Evolutionary conservation across 2,113 vertebrate genomes (phyloP), one percentile per base, ranked within the genome.

Genomic region (Dicrurus megarhynchus): DNA sequence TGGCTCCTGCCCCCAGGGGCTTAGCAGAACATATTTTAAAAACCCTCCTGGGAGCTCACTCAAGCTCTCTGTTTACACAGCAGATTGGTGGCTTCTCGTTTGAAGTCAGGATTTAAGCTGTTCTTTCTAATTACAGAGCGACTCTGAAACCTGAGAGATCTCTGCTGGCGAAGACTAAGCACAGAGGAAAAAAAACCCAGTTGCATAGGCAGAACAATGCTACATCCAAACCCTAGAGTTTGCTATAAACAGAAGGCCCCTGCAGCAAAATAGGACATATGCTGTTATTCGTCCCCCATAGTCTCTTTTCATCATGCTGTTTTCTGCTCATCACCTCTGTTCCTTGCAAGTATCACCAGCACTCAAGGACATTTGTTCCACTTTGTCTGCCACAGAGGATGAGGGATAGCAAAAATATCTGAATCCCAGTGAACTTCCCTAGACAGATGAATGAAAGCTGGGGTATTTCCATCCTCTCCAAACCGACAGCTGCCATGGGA

Each of bases 31-130:
- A 50, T 77, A 88, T 95, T 97, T 97, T 77, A 87, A 97, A 96
- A 95, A 96, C 46, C 75, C 95, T 95, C 92, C 70, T 11, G 35
- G 90, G 96, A 95, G 87, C 91, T 95, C 96, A 81, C 95, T 96
- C 90, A 90, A 83, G 71, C 56, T 92, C 89, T 95, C 90, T 97
- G 96, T 97, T 97, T 97, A 97, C 97, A 95, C 87, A 97, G 97
- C 95, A 97, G 97, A 98, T 96, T 95, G 95, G 93, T 96, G 93
- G 96, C 95, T 95, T 87, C 92, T 91, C 33, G 60, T 98, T 97
- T 97, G 97, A 97, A 97, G 97, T 94, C 93, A 93, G 93, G 95
- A 96, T 97, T 97, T 97, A 97, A 97, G 95, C 95, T 95, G 88
- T 83, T 97, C 94, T 96, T 97, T 94, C 94, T 97, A 96, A 97